Base-by-base conservation (phyloP, 2,797 vertebrate species). In the Labeo calbasu region DNA sequence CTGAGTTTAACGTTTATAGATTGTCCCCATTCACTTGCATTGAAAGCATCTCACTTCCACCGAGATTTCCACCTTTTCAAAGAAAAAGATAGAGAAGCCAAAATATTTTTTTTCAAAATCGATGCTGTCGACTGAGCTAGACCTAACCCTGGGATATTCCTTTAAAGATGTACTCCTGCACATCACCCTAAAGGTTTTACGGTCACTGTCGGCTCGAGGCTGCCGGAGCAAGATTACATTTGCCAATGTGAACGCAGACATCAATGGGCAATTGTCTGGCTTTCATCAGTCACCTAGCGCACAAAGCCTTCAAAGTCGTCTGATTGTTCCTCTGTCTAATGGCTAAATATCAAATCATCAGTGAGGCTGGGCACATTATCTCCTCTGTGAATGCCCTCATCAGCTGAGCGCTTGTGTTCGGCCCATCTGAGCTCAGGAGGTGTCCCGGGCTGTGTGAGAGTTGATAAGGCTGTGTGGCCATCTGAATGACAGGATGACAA, bases 401-500 rank as follows among this genome's bases (percentile, higher is more conserved):
- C 81, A 82, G 78, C 87, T 68, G 65, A 87, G 65, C 82, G 65
- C 77, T 85, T 79, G 83, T 85, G 84, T 79, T 66, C 23, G 86
- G 68, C 70, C 82, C 73, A 61, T 79, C 76, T 61, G 71, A 36
- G 53, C 77, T 85, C 70, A 88, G 80, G 81, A 69, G n/a, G 19
- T 68, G 68, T 68, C 86, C 79, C 59, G 82, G 83, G 75, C 87
- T 89, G 82, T 77, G 82, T 72, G 81, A 83, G 80, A 85, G 82
- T 86, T 82, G 89, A 91, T 90, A 90, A 90, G 85, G 66, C 66
- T 50, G 77, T 80, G 55, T 65, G 81, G 77, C 36, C 48, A 72
- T 82, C 81, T 61, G 46, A 82, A 87, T 87, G 81, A 65, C 82
- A 86, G 66, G 48, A 66, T 63, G 77, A 90, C 83, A 80, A 86